A percentile compares a stretch with the other conserved stretches of the same genome.
phyloP scores from a whole-genome alignment of 2,888 invertebrate species.

The Pogonocherus hispidulus region DNA sequence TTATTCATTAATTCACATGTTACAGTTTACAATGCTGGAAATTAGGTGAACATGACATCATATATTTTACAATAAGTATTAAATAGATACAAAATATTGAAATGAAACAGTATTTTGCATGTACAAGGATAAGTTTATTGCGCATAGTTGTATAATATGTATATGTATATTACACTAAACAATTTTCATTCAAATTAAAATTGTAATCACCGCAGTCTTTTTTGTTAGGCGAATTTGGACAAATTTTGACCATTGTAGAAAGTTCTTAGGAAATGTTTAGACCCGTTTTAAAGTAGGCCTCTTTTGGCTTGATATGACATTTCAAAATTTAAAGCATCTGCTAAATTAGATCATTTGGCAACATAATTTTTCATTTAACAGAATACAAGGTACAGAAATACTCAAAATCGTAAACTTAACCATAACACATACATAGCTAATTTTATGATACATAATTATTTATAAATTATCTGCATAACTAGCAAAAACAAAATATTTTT shows the following conservation, averaged over 20 bases:
- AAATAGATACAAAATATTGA: constrained; percentile 34
- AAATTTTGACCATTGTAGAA: constrained; percentile 38
- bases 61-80: constrained; percentile 31
- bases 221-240: constrained; percentile 32
- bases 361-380: too few species aligned
- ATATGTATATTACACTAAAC: constrained; percentile 36
- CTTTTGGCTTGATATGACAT: constrained; percentile 12
- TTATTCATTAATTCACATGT: constrained; percentile 45
- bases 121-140: constrained; percentile 45
- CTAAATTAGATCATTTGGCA: too few species aligned
- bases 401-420: too few species aligned
- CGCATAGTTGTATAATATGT: constrained; percentile 34
- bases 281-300: constrained; percentile 21
- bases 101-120: constrained; percentile 33
- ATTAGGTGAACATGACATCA: constrained; percentile 35
- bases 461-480: too few species aligned
- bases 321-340: too few species aligned
- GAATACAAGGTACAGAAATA: too few species aligned
- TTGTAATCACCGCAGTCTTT: constrained; percentile 43
- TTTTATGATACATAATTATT: too few species aligned
- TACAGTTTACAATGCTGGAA: constrained; percentile 36
- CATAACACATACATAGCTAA: too few species aligned
- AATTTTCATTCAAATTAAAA: constrained; percentile 31
- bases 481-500: too few species aligned
- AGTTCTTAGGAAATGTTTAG: constrained; percentile 17